Evolutionary conservation across 2,888 invertebrate genomes (phyloP).

Genomic region (Lepidocyrtinus sp.): DNA sequence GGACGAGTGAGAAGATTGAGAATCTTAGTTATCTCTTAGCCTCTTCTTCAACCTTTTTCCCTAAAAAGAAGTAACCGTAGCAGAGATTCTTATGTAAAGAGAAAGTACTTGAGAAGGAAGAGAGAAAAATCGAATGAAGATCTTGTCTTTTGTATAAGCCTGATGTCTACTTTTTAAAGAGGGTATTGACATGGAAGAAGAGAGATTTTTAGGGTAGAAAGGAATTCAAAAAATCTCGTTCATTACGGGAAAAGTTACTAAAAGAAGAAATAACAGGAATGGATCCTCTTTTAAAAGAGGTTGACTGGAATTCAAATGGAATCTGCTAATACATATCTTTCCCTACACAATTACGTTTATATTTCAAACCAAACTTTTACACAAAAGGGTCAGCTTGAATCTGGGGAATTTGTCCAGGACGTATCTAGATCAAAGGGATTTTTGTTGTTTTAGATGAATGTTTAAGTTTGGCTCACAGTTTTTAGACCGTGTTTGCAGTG

Average conservation of each 20-base stretch:
- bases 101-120: background rate
- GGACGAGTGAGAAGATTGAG: slow-evolving; percentile 51
- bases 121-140: slow-evolving; percentile 35
- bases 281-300: slow-evolving; percentile 15
- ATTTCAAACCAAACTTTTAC: background rate
- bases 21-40: slow-evolving; percentile 40
- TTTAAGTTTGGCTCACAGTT: background rate
- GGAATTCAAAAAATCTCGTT: slow-evolving; percentile 38
- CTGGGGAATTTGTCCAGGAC: background rate
- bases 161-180: slow-evolving; percentile 19
- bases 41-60: slow-evolving; percentile 14
- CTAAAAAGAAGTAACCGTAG: background rate
- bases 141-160: slow-evolving; percentile 13
- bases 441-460: no score
- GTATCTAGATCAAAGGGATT: background rate
- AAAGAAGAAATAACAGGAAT: background rate
- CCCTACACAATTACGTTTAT: background rate
- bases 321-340: background rate
- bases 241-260: slow-evolving; percentile 20
- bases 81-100: slow-evolving; percentile 1
- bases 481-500: background rate
- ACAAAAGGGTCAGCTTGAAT: background rate
- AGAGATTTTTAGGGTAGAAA: slow-evolving; percentile 17
- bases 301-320: slow-evolving; percentile 18
- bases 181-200: slow-evolving; percentile 20